Percentiles rank a stretch among this genome's conserved stretches.
phyloP scores from a whole-genome alignment of 53 echinoderm and acorn worm genomes.

The Paracentrotus lividus region DNA sequence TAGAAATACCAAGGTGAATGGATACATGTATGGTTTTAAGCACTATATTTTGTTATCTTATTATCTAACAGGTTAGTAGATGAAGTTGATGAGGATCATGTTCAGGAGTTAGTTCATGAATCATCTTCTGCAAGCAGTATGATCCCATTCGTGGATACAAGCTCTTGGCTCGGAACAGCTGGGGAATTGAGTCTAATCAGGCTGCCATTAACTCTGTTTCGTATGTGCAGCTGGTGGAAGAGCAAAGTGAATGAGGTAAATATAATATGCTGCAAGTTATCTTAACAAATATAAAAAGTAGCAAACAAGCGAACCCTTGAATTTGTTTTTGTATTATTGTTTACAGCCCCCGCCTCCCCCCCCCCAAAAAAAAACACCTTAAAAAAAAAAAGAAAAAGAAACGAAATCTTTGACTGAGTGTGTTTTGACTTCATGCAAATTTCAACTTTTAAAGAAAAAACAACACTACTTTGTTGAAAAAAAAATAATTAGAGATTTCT shows the following conservation, averaged over 20 bases:
- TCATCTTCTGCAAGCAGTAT: conserved; percentile 14
- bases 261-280: background rate
- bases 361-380: too few species aligned
- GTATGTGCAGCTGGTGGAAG: conserved; percentile 68
- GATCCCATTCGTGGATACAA: conserved; percentile 67
- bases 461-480: too few species aligned
- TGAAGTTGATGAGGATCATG: background rate
- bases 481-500: too few species aligned
- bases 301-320: too few species aligned
- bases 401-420: too few species aligned
- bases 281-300: background rate
- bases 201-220: conserved; percentile 64
- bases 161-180: conserved; percentile 66
- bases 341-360: too few species aligned
- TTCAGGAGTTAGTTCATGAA: conserved; percentile 52
- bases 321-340: too few species aligned
- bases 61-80: conserved; percentile 19
- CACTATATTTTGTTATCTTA: background rate
- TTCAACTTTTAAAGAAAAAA: too few species aligned
- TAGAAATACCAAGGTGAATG: too few species aligned
- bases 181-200: conserved; percentile 57
- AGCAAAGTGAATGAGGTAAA: conserved; percentile 62
- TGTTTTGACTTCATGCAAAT: too few species aligned
- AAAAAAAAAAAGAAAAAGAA: too few species aligned
- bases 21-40: too few species aligned